Evolutionary conservation across 2,797 vertebrate genomes (phyloP), one percentile per base, ranked within the genome.

Genomic region (Gymnothorax javanicus): DNA sequence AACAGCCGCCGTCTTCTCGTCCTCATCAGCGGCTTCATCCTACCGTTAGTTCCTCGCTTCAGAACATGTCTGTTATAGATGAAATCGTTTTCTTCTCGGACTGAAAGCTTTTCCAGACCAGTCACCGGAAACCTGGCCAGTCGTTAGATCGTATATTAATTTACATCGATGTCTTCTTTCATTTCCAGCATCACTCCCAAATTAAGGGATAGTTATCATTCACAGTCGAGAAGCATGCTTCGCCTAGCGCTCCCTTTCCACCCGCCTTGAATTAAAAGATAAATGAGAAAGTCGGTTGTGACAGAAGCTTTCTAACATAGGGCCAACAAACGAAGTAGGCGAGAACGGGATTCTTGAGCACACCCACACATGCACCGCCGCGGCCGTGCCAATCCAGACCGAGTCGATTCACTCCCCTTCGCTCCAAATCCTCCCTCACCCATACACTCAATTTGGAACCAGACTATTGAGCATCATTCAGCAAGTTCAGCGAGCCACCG

Each of bases 1-100:
- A 95, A 92, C 82, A 95, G 91, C 81, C 90, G 94, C 91, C 92
- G 93, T 90, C 91, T 93, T 89, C 93, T 93, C 90, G 93, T 93
- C 94, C 92, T 94, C 90, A 91, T 90, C 91, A 90, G 90, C 88
- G 92, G 92, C 93, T 92, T 95, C 96, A 96, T 96, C 77, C 91
- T 93, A 88, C 90, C 93, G 87, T 59, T 33, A 25, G 56, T 85
- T 27, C 54, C 84, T 59, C 71, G 7, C 33, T 77, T 95, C 93
- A 95, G 73, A 95, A 94, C 95, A 95, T 94, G 89, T 86, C 92
- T 84, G 85, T 77, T 5, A 85, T 11, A 57, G 57, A 81, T 83
- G 67, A 69, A 86, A 62, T n/a, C 25, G 84, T 82, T 90, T 82
- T 69, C 69, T 50, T 83, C 83, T 85, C 23, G n/a, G 23, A 27